Evolutionary conservation across 2,888 invertebrate species (phyloP), one percentile per base, ranked within the genome.

Genomic region (Tipula unca): DNA sequence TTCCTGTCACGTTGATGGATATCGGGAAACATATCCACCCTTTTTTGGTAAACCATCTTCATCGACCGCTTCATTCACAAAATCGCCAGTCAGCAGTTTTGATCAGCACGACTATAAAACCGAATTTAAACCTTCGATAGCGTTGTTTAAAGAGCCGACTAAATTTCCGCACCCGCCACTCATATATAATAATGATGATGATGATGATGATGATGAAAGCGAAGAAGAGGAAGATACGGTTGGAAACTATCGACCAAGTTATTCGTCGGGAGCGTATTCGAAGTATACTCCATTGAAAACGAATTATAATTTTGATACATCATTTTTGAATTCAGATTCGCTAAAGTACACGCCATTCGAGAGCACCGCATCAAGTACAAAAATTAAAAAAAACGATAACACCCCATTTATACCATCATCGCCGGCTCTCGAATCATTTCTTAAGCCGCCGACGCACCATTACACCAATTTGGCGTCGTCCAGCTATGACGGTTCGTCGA

Each of bases 1-100:
- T 88, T 95, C 95, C 2, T 96, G 96, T 88, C 96, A 96, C 89
- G 94, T 96, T 13, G 95, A 95, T 89, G 95, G 95, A 2, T 95
- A 95, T 88, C 92, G 94, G 36, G 94, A 94, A 13, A 91, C 94
- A 10, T 95, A 93, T 87, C 94, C 95, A 0, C 94, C 94, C 0
- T 86, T 90, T 1, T 84, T 29, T 54, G 29, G 17, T 36, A 84
- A 84, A 48, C 85, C 54, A 5, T 29, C 29, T 0, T n/a, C 48
- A n/a, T 54, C 85, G 29, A 8, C 13, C 2, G 25, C 8, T 69
- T 69, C 69, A 3, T 10, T 32, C 10, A 48, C 36, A 1, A 13
- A 13, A 10, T 20, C 29, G 5, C 39, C 25, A 8, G 5, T 17
- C 6, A 3, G 0, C 6, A 83, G 29, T 32, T 32, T 32, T 6